These are phyloP conservation scores for Diorhabda carinulata DNA, from an alignment of 1,140 invertebrate genomes.

Conservation along the genomic window DNA sequence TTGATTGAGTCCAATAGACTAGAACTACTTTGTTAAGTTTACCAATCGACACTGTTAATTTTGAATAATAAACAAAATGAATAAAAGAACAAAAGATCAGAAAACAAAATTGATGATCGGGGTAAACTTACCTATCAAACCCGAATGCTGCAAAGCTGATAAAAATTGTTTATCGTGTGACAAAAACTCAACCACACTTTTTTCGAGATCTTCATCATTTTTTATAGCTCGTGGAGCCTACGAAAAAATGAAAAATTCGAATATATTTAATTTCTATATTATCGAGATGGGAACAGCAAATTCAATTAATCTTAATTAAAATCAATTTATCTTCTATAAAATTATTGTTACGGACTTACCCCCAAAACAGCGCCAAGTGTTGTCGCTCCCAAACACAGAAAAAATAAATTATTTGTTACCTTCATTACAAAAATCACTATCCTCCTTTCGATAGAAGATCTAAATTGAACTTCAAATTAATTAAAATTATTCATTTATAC, in stretches of 20 bases:
- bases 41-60: too few relatives aligned
- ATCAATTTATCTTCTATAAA: too few relatives aligned
- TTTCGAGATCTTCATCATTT: constrained; percentile 31
- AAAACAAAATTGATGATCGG: too few relatives aligned
- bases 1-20: too few relatives aligned
- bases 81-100: not conserved
- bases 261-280: too few relatives aligned
- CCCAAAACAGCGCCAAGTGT: constrained; percentile 1
- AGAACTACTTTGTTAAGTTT: too few relatives aligned
- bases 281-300: too few relatives aligned
- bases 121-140: constrained; percentile 15
- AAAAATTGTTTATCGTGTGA: constrained; percentile 38
- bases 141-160: constrained; percentile 26
- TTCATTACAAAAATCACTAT: not conserved
- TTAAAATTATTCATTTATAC: constrained; percentile 1
- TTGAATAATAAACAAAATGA: not conserved
- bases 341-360: not conserved
- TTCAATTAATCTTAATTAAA: too few relatives aligned
- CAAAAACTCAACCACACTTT: constrained; percentile 39
- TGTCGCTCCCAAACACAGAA: not conserved
- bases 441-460: not conserved
- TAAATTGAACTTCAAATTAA: not conserved
- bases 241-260: not conserved
- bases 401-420: not conserved
- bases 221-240: constrained; percentile 28